Percentiles rank a stretch among this genome's conserved stretches.
Conservation (phyloP, 2,888 invertebrate species). For the Hydriomena furcata region DNA sequence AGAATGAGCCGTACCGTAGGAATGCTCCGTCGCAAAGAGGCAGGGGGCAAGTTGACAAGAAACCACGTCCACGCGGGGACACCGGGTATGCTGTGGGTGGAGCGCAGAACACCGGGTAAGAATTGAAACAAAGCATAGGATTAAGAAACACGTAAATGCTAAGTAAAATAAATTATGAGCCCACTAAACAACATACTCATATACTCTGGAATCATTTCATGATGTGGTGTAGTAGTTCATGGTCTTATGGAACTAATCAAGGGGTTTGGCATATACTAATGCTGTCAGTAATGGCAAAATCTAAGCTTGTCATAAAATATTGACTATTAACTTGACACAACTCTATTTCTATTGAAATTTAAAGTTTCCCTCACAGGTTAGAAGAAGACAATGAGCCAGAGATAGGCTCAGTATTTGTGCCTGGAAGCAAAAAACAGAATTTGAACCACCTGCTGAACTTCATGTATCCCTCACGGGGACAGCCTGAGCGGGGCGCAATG, state of each 20-base stretch:
- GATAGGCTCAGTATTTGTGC: slow-evolving; percentile 91
- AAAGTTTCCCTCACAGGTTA: slow-evolving; percentile 58
- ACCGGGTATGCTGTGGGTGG: slow-evolving; percentile 81
- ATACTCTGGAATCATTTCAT: no score
- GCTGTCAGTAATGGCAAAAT: no score
- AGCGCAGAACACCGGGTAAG: slow-evolving; percentile 87
- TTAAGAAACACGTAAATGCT: no score
- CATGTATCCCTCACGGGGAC: slow-evolving; percentile 88
- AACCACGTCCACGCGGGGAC: slow-evolving; percentile 86
- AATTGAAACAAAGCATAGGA: neutral
- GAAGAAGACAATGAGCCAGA: slow-evolving; percentile 86
- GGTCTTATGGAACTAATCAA: no score
- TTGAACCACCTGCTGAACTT: slow-evolving; percentile 97
- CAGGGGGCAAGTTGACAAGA: slow-evolving; percentile 88
- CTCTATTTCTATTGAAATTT: slow-evolving; percentile 10
- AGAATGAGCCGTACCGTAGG: slow-evolving; percentile 85
- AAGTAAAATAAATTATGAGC: no score
- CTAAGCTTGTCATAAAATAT: neutral
- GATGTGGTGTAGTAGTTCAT: no score
- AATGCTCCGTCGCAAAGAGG: slow-evolving; percentile 88
- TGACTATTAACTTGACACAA: neutral
- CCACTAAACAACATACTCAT: no score
- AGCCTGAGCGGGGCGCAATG: slow-evolving; percentile 40
- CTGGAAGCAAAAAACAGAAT: slow-evolving; percentile 95
- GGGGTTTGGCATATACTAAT: no score